Conservation (phyloP, 2,797 vertebrate genomes). For the Catostomus latipinnis region DNA sequence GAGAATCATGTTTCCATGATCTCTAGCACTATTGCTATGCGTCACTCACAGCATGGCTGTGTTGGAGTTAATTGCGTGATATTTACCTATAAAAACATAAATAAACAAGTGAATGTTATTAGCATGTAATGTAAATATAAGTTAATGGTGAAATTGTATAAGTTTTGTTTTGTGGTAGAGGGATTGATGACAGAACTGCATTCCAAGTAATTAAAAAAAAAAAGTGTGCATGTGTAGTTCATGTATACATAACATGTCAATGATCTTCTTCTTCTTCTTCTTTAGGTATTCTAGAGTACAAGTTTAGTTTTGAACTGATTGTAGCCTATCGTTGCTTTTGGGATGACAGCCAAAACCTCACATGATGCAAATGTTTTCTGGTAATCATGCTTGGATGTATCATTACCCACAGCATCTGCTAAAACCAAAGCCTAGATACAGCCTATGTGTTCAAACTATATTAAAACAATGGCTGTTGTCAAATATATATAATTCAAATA, state of each 20-base stretch:
- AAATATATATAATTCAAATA: conserved; percentile 7
- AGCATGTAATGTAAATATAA: no score
- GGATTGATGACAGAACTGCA: no score
- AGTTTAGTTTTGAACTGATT: conserved; percentile 1
- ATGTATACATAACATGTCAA: no score
- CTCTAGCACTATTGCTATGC: conserved; percentile 22
- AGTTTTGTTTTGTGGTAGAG: no score
- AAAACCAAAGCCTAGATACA: not conserved
- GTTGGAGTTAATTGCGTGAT: conserved; percentile 23
- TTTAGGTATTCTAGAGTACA: not conserved
- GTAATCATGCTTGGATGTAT: not conserved
- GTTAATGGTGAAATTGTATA: no score
- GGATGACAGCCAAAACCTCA: not conserved
- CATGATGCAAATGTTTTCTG: not conserved
- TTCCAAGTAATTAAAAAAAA: no score
- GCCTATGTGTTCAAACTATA: not conserved
- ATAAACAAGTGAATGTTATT: not conserved
- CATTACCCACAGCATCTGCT: not conserved
- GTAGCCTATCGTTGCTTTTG: not conserved
- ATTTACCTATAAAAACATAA: conserved; percentile 11
- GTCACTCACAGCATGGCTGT: conserved; percentile 13
- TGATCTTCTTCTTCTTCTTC: no score
- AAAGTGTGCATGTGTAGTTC: no score
- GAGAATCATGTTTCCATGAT: conserved; percentile 24
- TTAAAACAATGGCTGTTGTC: not conserved